Conservation (phyloP, 2,888 invertebrate species). For the Mechanitis messenoides region DNA sequence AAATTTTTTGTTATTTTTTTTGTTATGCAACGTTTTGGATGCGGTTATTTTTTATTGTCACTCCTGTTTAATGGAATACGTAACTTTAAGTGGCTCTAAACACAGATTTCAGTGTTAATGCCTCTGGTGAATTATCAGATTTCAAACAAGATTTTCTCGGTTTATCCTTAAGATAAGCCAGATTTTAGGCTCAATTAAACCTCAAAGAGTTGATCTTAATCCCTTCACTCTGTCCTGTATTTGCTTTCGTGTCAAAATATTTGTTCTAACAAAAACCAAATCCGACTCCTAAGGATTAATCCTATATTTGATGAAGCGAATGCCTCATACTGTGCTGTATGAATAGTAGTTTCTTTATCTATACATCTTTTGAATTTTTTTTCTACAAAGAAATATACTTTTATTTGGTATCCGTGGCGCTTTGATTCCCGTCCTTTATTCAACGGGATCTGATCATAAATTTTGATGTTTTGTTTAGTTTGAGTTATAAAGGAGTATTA, state of each 20-base stretch:
- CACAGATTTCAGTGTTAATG: conserved; percentile 23
- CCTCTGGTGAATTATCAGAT: conserved; percentile 30
- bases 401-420: conserved; percentile 66
- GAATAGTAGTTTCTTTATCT: conserved; percentile 69
- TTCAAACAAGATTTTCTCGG: conserved; percentile 20
- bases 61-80: conserved; percentile 31
- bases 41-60: conserved; percentile 37
- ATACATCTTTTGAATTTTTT: conserved; percentile 57
- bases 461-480: conserved; percentile 70
- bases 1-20: background rate
- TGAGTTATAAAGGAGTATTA: conserved; percentile 73
- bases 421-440: conserved; percentile 72
- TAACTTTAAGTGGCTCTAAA: conserved; percentile 25
- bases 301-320: conserved; percentile 73
- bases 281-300: conserved; percentile 60
- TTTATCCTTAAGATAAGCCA: conserved; percentile 33
- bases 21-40: conserved; percentile 19
- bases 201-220: conserved; percentile 49
- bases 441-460: conserved; percentile 70
- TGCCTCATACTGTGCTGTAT: conserved; percentile 57
- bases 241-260: conserved; percentile 70
- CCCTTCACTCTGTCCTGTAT: conserved; percentile 51
- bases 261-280: conserved; percentile 58
- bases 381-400: conserved; percentile 48
- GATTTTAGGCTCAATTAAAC: conserved; percentile 42